Evolutionary conservation across 1,140 invertebrate species (phyloP), one percentile per base, ranked within the genome.

Genomic region (Danaus plexippus): DNA sequence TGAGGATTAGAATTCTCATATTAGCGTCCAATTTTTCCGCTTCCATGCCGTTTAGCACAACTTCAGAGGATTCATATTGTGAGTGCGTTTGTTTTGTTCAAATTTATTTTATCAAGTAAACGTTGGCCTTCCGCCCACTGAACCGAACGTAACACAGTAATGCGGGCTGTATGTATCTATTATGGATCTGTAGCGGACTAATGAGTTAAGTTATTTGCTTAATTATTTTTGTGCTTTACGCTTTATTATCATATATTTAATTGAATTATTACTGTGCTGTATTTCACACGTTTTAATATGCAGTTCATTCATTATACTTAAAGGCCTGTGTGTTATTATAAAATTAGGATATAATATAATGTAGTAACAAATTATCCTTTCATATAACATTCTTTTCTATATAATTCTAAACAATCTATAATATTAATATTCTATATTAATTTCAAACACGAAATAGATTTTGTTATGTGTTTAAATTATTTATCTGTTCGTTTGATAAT

Each of bases 81-180:
- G 69, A 75, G 76, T 82, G 77, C 77, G 73, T 85, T 85, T 86
- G 83, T 86, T 84, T 83, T 81, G 79, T 82, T 75, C 80, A 80
- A 83, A 86, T 83, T 86, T 84, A 86, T 86, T 86, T 86, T 85
- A 86, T 86, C 83, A 81, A 84, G 80, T 83, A 83, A 84, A 83
- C 75, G 76, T 69, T 75, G 71, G 79, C 64, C 66, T 80, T 77
- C 78, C 70, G 71, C 75, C 58, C 83, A 85, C 51, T 86, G 81
- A 67, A 52, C 64, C 57, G 81, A 52, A 78, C 54, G 54, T 84
- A 86, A 86, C 65, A 69, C 64, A 73, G 76, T 79, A 73, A 79
- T 79, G 75, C 77, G 73, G 69, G 75, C 66, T 66, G 59, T 61
- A 56, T 58, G 22, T 59, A 46, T 43, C 43, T 43, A 52, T 55